A percentile compares a stretch with the other conserved stretches of the same genome.
These are phyloP conservation scores for Bradysia coprophila DNA, from an alignment of 1,140 invertebrate genomes.

Conservation along the genomic window DNA sequence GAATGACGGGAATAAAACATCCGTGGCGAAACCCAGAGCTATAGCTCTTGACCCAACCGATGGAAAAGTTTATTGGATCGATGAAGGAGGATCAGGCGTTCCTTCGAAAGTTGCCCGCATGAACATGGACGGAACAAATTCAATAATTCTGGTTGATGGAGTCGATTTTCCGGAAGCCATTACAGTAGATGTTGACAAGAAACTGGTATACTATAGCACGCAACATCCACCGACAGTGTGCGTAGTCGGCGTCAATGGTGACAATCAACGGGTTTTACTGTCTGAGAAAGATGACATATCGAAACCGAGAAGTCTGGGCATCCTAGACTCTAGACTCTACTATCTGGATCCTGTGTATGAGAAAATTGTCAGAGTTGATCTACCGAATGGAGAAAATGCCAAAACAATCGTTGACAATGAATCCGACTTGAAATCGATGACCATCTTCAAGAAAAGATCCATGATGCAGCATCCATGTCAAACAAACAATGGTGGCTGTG, in stretches of 20 bases:
- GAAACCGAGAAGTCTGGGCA: conserved; percentile 62
- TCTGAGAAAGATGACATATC: conserved; percentile 47
- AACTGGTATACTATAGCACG: conserved; percentile 72
- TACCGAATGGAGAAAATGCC: conserved; percentile 63
- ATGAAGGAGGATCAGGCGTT: conserved; percentile 81
- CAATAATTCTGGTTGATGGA: conserved; percentile 44
- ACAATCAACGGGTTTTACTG: conserved; percentile 46
- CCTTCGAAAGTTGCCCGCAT: conserved; percentile 79
- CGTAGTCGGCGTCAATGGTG: conserved; percentile 57
- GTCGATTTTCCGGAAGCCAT: conserved; percentile 62
- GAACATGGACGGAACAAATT: conserved; percentile 82
- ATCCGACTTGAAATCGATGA: conserved; percentile 69
- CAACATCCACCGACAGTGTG: conserved; percentile 52
- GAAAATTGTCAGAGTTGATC: conserved; percentile 69
- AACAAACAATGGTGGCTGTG: conserved; percentile 74
- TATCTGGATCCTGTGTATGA: conserved; percentile 81
- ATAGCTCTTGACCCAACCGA: conserved; percentile 80
- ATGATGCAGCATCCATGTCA: conserved; percentile 70
- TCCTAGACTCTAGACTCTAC: conserved; percentile 68
- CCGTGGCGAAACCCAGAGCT: conserved; percentile 72
- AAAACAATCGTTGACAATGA: conserved; percentile 69
- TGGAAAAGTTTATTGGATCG: conserved; percentile 89
- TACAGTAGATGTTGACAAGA: conserved; percentile 67
- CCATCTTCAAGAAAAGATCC: conserved; percentile 72
- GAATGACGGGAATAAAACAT: conserved; percentile 73